These are phyloP conservation scores for Molothrus ater DNA, from an alignment of 2,797 vertebrate genomes.

Conservation along the genomic window DNA sequence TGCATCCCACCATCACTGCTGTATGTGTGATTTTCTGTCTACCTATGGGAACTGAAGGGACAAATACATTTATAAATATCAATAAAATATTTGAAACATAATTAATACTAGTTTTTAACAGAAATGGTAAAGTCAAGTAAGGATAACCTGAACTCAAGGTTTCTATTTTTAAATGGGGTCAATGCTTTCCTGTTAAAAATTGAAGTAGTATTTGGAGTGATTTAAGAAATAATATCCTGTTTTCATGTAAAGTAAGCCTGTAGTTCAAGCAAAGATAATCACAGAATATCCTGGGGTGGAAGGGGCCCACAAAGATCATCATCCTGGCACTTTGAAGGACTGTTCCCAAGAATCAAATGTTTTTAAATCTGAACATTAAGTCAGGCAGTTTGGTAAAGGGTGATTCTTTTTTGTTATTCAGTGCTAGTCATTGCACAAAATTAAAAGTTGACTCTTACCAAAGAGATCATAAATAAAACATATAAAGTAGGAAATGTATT, in stretches of 20 bases:
- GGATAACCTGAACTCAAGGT: not conserved
- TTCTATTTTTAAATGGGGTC: slow-evolving; percentile 38
- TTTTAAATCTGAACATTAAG: slow-evolving; percentile 14
- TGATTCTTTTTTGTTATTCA: not conserved
- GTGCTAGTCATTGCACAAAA: not conserved
- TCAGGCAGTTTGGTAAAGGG: not conserved
- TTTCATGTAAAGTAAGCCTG: not conserved
- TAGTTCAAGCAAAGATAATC: slow-evolving; percentile 11
- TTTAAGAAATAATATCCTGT: slow-evolving; percentile 18
- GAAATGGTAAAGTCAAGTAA: slow-evolving; percentile 14
- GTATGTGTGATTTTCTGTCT: not conserved
- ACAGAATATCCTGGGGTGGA: not conserved
- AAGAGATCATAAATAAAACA: not conserved
- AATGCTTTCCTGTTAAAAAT: slow-evolving; percentile 34
- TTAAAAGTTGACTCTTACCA: not conserved
- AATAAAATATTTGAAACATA: slow-evolving; percentile 4
- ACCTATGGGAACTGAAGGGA: not conserved
- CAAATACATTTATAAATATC: not conserved
- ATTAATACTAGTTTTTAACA: not conserved
- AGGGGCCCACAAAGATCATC: not conserved
- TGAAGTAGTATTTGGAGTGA: slow-evolving; percentile 5
- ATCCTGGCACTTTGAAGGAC: not conserved
- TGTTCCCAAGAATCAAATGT: not conserved
- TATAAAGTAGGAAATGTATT: not conserved
- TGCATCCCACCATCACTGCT: not conserved